These are phyloP conservation scores for Ceramica pisi DNA, from an alignment of 2,888 invertebrate species.

Conservation along the genomic window DNA sequence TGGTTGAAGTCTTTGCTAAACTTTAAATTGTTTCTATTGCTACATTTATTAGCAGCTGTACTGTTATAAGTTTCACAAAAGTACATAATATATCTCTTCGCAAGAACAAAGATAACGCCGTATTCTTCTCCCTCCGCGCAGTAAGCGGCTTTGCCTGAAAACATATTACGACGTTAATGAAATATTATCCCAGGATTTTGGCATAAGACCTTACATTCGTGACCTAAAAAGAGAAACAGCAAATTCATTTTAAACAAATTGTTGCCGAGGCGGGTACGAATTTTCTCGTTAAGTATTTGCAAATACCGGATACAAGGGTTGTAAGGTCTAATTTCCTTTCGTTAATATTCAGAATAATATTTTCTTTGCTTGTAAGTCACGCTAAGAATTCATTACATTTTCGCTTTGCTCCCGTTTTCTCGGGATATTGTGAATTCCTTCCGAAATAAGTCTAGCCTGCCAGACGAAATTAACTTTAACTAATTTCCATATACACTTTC, in stretches of 20 bases:
- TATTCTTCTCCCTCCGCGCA: not conserved
- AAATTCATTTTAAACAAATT: constrained; percentile 39
- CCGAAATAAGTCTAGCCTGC: constrained; percentile 23
- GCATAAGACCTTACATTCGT: constrained; percentile 30
- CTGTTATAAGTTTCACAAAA: not conserved
- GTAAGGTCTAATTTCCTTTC: constrained; percentile 38
- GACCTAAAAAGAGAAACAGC: constrained; percentile 34
- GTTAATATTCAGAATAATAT: constrained; percentile 41
- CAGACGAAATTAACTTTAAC: constrained; percentile 27
- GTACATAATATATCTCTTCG: not conserved
- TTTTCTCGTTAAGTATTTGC: constrained; percentile 32
- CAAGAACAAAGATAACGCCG: constrained; percentile 14
- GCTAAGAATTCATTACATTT: constrained; percentile 33
- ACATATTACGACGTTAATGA: constrained; percentile 11
- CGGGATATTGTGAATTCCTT: constrained; percentile 32
- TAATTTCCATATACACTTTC: constrained; percentile 51
- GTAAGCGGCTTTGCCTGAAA: constrained; percentile 11
- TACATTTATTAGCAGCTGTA: not conserved
- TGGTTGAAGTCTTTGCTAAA: constrained; percentile 4
- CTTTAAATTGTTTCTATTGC: constrained; percentile 11
- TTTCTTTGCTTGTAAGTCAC: constrained; percentile 37
- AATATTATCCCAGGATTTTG: constrained; percentile 14
- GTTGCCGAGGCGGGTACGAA: not conserved
- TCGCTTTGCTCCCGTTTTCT: constrained; percentile 20
- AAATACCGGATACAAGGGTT: constrained; percentile 36